Percentiles rank a stretch among this genome's conserved stretches.
phyloP scores from a whole-genome alignment of 1,140 invertebrate species.

The Anastrepha ludens region DNA sequence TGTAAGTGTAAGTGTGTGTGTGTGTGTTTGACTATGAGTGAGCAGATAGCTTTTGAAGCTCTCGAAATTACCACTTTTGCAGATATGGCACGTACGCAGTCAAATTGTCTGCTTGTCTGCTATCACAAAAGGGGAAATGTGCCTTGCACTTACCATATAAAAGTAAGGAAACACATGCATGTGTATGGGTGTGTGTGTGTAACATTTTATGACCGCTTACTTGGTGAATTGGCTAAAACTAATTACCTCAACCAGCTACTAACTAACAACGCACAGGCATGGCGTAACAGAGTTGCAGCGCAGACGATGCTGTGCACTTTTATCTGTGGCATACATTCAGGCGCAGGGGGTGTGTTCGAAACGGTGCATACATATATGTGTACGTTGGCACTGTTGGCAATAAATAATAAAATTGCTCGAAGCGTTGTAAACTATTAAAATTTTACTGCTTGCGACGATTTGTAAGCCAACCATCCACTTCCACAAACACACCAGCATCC shows the following conservation, averaged over 20 bases:
- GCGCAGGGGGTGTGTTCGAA: not conserved
- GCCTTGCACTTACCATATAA: not conserved
- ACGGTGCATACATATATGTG: not conserved
- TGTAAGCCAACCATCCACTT: slow-evolving; percentile 3
- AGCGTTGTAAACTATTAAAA: slow-evolving; percentile 52
- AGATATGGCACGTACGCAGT: slow-evolving; percentile 46
- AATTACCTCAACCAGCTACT: slow-evolving; percentile 47
- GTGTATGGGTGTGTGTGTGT: not conserved
- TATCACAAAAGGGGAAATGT: not conserved
- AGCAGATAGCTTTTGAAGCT: not conserved
- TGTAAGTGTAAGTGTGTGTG: not conserved
- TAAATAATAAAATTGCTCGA: slow-evolving; percentile 49
- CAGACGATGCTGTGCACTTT: not conserved
- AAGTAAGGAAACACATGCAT: slow-evolving; percentile 2
- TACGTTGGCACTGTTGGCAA: slow-evolving; percentile 18
- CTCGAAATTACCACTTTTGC: slow-evolving; percentile 41
- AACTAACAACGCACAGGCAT: slow-evolving; percentile 1
- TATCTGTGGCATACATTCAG: not conserved
- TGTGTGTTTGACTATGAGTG: not conserved
- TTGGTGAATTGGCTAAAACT: slow-evolving; percentile 53
- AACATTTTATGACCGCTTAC: slow-evolving; percentile 47
- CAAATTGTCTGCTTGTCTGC: slow-evolving; percentile 18
- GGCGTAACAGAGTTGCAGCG: slow-evolving; percentile 27
- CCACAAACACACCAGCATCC: no score
- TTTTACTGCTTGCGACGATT: slow-evolving; percentile 51